phyloP scores from a whole-genome alignment of 2,797 vertebrate species.

The Enteromius viviparus region DNA sequence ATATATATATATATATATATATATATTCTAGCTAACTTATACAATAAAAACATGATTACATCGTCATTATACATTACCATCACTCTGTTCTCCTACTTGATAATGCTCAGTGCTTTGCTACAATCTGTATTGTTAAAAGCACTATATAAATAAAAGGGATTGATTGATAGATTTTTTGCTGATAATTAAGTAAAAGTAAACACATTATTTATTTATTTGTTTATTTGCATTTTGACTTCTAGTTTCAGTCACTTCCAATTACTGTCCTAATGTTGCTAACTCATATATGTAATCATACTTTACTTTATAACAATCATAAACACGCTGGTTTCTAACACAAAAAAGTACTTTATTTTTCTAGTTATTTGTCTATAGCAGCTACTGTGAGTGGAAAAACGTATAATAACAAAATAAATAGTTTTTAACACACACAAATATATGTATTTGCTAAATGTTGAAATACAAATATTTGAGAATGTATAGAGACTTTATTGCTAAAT shows the following conservation, averaged over 20 bases:
- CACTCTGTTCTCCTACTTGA: no score
- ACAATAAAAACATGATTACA: no score
- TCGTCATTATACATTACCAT: no score
- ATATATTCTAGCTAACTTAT: no score
- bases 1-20: no score
- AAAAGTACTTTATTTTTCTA: background rate
- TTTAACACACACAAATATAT: background rate
- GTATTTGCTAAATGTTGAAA: background rate
- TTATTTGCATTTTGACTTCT: background rate
- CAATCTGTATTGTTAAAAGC: no score
- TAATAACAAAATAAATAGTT: background rate
- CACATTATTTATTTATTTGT: background rate
- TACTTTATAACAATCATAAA: background rate
- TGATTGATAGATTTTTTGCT: background rate
- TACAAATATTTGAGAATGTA: background rate
- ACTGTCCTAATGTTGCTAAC: background rate
- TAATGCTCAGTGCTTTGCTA: no score
- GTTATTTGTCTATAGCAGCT: background rate
- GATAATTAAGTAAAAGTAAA: background rate
- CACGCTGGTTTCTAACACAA: background rate
- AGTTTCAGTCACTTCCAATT: background rate
- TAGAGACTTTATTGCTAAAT: background rate
- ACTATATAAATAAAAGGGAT: no score
- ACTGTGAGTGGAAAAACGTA: background rate
- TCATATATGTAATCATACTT: background rate